Percentiles rank a stretch among this genome's conserved stretches.
These are phyloP conservation scores for Varecia variegata DNA, from an alignment of 2,797 vertebrate species.

Conservation along the genomic window DNA sequence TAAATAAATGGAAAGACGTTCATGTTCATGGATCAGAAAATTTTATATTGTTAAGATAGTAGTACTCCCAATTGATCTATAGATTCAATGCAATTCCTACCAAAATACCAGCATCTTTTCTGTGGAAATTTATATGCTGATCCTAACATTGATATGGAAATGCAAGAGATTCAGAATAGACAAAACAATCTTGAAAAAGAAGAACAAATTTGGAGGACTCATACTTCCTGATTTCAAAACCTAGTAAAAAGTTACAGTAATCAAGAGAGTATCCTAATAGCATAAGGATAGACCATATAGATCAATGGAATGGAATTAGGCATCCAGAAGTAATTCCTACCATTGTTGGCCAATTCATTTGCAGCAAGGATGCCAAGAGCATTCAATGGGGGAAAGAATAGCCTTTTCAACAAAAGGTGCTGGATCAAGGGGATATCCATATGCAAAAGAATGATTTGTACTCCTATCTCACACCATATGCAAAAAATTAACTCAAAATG, in stretches of 20 bases:
- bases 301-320: neutral
- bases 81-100: neutral
- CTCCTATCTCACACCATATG: neutral
- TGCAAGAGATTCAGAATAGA: neutral
- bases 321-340: neutral
- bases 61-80: neutral
- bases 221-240: slow-evolving; percentile 25
- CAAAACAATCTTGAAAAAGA: slow-evolving; percentile 14
- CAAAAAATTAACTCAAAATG: neutral
- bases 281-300: neutral
- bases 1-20: neutral
- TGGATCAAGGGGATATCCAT: neutral
- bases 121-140: neutral
- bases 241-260: neutral
- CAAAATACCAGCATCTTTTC: neutral
- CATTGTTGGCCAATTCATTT: neutral
- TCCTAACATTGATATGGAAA: neutral
- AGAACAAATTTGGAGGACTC: neutral
- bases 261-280: neutral
- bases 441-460: neutral
- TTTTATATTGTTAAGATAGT: neutral
- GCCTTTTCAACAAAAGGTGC: neutral
- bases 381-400: neutral
- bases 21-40: neutral
- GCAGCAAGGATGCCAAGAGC: neutral